phyloP scores from a whole-genome alignment of 2,113 vertebrate genomes.

The Cyanoderma ruficeps region DNA sequence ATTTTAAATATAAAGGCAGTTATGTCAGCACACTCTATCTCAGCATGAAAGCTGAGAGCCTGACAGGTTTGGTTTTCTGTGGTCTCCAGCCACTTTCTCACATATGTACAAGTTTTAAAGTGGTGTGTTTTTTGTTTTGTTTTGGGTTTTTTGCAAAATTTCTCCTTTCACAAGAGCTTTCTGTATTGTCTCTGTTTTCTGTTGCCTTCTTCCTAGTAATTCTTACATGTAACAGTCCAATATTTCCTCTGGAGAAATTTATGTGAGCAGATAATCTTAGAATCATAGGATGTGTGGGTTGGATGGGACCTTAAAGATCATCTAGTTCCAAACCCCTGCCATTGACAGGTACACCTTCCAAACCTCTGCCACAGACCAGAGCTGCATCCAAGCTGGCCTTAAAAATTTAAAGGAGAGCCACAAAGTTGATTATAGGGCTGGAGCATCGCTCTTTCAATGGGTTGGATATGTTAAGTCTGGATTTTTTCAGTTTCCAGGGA shows the following conservation, averaged over 20 bases:
- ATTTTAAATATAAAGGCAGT: conserved; percentile 34
- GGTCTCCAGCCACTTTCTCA: background rate
- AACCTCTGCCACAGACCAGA: background rate
- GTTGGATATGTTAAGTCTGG: background rate
- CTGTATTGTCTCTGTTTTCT: background rate
- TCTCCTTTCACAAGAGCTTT: background rate
- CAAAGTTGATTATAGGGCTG: background rate
- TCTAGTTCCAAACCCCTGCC: background rate
- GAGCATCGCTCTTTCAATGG: background rate
- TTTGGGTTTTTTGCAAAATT: background rate
- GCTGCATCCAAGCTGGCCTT: background rate
- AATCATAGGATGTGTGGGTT: background rate
- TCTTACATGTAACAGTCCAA: fast-evolving
- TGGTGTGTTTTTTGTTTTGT: background rate
- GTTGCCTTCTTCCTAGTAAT: background rate
- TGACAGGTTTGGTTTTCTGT: background rate
- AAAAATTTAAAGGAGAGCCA: background rate
- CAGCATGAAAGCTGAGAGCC: background rate
- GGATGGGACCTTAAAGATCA: background rate
- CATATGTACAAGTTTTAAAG: background rate
- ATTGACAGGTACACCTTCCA: background rate
- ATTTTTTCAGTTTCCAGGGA: background rate
- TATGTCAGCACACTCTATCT: background rate
- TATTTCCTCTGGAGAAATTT: background rate
- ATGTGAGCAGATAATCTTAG: background rate